phyloP scores from a whole-genome alignment of 64 coral and sea anemone species.

The Anthopleura sola region DNA sequence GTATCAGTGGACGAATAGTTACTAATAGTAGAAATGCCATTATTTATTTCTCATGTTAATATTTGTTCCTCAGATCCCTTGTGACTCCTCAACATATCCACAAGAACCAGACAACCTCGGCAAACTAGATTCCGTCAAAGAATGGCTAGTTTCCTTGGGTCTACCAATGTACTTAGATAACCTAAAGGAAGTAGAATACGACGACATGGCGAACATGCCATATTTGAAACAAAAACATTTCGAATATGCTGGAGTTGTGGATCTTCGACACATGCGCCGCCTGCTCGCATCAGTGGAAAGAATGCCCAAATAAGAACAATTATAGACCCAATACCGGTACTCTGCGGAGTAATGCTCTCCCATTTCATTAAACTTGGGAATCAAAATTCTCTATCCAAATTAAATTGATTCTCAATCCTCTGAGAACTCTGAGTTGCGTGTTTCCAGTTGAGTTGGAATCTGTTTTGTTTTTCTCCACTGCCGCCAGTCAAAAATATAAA shows the following conservation, averaged over 20 bases:
- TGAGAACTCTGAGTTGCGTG: too few relatives aligned
- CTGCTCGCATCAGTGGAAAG: constrained; percentile 63
- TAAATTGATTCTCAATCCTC: too few relatives aligned
- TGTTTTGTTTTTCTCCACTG: too few relatives aligned
- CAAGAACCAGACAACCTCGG: constrained; percentile 31
- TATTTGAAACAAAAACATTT: constrained; percentile 75
- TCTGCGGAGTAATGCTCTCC: background rate
- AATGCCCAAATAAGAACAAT: constrained; percentile 36
- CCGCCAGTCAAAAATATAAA: too few relatives aligned
- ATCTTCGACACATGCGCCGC: constrained; percentile 78
- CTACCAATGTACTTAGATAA: constrained; percentile 87
- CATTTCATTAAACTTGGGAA: background rate
- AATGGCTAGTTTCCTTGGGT: constrained; percentile 84
- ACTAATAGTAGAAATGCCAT: too few relatives aligned
- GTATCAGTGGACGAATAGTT: too few relatives aligned
- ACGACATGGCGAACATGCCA: constrained; percentile 77
- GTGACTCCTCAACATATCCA: background rate
- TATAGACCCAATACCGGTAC: background rate
- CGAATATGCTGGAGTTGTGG: constrained; percentile 74
- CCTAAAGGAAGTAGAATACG: constrained; percentile 76
- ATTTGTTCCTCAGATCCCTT: background rate
- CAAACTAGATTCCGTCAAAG: constrained; percentile 53
- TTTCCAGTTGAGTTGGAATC: too few relatives aligned
- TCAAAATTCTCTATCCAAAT: background rate
- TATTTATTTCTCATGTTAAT: background rate